Conservation (phyloP, 1,140 invertebrate species). For the Anagrus nilaparvatae region DNA sequence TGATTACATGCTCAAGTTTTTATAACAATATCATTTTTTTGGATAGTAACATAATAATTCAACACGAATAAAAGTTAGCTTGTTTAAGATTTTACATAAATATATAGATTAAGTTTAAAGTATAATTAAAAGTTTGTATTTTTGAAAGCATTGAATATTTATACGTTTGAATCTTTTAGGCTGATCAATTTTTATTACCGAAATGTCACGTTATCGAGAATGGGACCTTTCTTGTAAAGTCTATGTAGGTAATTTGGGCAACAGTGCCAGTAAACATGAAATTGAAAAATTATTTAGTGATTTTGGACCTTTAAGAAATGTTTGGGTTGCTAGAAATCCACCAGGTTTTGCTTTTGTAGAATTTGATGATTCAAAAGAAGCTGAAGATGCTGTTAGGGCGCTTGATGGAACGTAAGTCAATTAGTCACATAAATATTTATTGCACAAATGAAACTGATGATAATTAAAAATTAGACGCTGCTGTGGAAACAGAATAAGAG, state of each 20-base stretch:
- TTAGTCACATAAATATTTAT: background rate
- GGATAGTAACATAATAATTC: too few species aligned
- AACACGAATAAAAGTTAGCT: too few species aligned
- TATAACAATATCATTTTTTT: too few species aligned
- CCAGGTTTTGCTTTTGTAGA: constrained; percentile 98
- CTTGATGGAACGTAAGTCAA: constrained; percentile 82
- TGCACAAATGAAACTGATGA: background rate
- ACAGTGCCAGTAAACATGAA: constrained; percentile 81
- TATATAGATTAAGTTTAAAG: too few species aligned
- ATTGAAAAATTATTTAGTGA: constrained; percentile 88
- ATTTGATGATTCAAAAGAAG: constrained; percentile 94
- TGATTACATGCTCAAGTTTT: too few species aligned
- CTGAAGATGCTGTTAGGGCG: constrained; percentile 88
- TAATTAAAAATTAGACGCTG: constrained; percentile 50
- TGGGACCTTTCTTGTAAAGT: constrained; percentile 94
- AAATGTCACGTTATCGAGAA: constrained; percentile 74
- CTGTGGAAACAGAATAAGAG: constrained; percentile 70
- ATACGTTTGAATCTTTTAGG: too few species aligned
- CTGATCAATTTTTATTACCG: too few species aligned
- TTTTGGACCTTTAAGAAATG: constrained; percentile 89
- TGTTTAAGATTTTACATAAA: too few species aligned
- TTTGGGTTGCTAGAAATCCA: constrained; percentile 92
- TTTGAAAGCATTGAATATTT: too few species aligned
- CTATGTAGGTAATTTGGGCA: constrained; percentile 92
- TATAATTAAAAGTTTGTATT: too few species aligned